phyloP scores from a whole-genome alignment of 2,888 invertebrate genomes.

The Rhodophaea formosa region DNA sequence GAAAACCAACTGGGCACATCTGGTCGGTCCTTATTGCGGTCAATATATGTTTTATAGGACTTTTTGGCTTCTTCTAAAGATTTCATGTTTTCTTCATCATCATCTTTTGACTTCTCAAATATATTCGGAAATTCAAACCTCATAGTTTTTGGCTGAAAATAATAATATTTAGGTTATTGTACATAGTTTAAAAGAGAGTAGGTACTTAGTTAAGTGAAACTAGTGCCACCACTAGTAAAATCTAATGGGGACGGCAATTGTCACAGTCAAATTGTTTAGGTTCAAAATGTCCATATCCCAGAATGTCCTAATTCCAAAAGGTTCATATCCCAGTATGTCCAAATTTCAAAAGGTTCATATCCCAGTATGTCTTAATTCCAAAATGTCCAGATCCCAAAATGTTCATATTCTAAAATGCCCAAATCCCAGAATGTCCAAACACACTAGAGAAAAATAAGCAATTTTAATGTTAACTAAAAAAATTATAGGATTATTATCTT shows the following conservation, averaged over 20 bases:
- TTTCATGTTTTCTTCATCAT: constrained; percentile 82
- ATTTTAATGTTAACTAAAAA: background rate
- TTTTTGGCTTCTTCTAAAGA: constrained; percentile 83
- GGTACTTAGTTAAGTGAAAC: too few relatives aligned
- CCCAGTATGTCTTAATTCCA: background rate
- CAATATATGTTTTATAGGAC: constrained; percentile 80
- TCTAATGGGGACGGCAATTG: too few relatives aligned
- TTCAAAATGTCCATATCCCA: too few relatives aligned
- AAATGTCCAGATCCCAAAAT: too few relatives aligned
- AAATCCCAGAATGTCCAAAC: too few relatives aligned
- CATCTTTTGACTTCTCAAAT: constrained; percentile 77
- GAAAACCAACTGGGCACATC: constrained; percentile 91
- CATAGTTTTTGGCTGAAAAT: constrained; percentile 84
- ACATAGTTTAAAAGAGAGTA: background rate
- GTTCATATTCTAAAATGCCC: too few relatives aligned
- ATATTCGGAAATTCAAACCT: constrained; percentile 90
- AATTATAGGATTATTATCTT: too few relatives aligned
- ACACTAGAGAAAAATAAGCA: constrained; percentile 7
- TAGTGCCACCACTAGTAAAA: too few relatives aligned
- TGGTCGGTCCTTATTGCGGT: constrained; percentile 84
- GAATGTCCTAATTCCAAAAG: too few relatives aligned
- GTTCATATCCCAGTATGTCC: background rate
- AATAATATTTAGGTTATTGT: constrained; percentile 14
- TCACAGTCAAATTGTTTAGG: too few relatives aligned
- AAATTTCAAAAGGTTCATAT: background rate